Evolutionary conservation across 2,113 vertebrate species (phyloP).

Genomic region (Bungarus multicinctus): DNA sequence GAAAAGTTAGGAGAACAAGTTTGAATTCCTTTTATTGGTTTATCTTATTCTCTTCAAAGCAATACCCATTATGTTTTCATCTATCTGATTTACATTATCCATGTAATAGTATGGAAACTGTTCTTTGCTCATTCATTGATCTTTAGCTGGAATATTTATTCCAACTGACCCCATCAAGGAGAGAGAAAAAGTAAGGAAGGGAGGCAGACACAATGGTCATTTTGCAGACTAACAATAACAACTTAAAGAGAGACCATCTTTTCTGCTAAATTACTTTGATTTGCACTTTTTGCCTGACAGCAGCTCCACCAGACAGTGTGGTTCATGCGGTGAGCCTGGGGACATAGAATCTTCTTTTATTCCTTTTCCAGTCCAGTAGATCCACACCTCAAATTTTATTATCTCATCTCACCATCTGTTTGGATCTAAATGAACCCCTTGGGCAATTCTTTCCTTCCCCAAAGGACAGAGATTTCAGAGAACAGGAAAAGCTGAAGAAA

Average conservation of each 20-base stretch:
- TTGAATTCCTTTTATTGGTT: neutral
- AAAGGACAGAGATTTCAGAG: neutral
- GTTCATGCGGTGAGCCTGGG: neutral
- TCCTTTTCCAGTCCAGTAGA: neutral
- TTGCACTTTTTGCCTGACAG: neutral
- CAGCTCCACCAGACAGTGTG: neutral
- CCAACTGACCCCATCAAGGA: neutral
- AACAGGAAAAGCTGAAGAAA: neutral
- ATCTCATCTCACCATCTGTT: neutral
- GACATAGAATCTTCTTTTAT: neutral
- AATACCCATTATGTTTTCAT: neutral
- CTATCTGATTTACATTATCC: neutral
- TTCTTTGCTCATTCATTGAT: neutral
- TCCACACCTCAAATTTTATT: conserved; percentile 3
- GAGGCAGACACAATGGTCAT: neutral
- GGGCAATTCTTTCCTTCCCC: neutral
- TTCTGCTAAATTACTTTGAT: neutral
- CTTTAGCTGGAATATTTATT: neutral
- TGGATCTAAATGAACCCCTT: neutral
- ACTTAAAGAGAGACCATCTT: neutral
- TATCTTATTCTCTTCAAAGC: neutral
- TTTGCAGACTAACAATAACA: conserved; percentile 6
- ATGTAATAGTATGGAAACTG: neutral
- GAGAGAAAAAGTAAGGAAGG: neutral
- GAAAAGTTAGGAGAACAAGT: neutral